Percentiles rank a stretch among this genome's conserved stretches.
Conservation (phyloP, 2,888 invertebrate genomes). For the Trichacis sp. region DNA sequence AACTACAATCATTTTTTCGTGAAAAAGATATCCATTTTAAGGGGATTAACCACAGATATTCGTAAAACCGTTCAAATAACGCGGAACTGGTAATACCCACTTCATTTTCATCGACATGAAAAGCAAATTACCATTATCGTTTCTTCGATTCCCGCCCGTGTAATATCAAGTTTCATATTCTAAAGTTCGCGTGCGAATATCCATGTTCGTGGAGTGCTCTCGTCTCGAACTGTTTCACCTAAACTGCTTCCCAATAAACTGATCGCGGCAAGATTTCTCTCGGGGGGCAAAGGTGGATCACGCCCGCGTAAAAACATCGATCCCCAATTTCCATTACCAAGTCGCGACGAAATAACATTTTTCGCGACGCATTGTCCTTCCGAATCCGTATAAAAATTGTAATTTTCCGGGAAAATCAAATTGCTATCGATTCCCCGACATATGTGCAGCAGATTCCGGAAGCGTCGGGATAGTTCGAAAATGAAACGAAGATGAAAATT, state of each 20-base stretch:
- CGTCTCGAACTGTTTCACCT: background rate
- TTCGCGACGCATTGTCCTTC: background rate
- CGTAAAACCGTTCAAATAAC: constrained; percentile 18
- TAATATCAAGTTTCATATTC: constrained; percentile 24
- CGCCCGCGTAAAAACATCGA: too few relatives aligned
- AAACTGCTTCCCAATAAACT: background rate
- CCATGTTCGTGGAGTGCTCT: constrained; percentile 3
- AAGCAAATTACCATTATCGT: constrained; percentile 34
- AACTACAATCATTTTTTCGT: too few relatives aligned
- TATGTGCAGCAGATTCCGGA: too few relatives aligned
- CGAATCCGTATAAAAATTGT: background rate
- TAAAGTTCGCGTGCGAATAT: constrained; percentile 17
- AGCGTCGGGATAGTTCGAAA: too few relatives aligned
- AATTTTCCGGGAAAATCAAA: background rate
- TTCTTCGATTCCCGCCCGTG: constrained; percentile 20
- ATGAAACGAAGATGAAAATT: too few relatives aligned
- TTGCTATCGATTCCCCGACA: background rate
- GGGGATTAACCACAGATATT: constrained; percentile 24
- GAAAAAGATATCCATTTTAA: too few relatives aligned
- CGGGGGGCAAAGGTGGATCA: background rate
- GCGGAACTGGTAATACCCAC: constrained; percentile 22
- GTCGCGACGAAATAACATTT: background rate
- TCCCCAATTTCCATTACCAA: too few relatives aligned
- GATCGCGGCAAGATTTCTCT: background rate
- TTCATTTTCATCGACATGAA: constrained; percentile 25